Conservation (phyloP, 30 jellyfish, hydroid and myxozoan genomes). For the Aurelia aurita region DNA sequence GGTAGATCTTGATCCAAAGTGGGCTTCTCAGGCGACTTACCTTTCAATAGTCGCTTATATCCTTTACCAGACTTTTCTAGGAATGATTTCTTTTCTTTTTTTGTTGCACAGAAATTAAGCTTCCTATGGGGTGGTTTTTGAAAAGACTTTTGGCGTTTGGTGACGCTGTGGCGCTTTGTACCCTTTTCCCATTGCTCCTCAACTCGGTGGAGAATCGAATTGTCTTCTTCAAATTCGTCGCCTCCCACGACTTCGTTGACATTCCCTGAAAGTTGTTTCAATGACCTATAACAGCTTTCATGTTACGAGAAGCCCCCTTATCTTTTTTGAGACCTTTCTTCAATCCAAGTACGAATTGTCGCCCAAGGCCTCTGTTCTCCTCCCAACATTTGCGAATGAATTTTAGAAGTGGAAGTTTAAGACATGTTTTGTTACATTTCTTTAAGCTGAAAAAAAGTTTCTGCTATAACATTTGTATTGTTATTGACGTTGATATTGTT, state of each 20-base stretch:
- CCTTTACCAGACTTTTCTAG: too few species aligned
- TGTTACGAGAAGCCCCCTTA: background rate
- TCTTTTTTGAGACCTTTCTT: background rate
- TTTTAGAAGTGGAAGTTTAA: background rate
- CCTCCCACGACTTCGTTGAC: background rate
- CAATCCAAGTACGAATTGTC: background rate
- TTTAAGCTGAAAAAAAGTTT: conserved; percentile 1
- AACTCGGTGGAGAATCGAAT: background rate
- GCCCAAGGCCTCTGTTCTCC: background rate
- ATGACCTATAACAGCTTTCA: background rate
- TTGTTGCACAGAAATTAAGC: background rate
- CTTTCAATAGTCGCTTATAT: too few species aligned
- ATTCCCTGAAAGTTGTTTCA: background rate
- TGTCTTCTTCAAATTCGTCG: background rate
- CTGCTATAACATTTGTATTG: conserved; percentile 18
- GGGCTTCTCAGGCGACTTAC: too few species aligned
- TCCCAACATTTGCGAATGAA: background rate
- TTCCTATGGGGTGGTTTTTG: background rate
- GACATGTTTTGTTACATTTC: background rate
- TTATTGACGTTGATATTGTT: background rate
- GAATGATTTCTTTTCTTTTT: background rate
- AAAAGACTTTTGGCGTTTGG: background rate
- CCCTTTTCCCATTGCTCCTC: background rate
- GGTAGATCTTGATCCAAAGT: too few species aligned
- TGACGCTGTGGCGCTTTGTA: background rate